Evolutionary conservation across 2,797 vertebrate genomes (phyloP).

Genomic region (Rhabdomys pumilio): DNA sequence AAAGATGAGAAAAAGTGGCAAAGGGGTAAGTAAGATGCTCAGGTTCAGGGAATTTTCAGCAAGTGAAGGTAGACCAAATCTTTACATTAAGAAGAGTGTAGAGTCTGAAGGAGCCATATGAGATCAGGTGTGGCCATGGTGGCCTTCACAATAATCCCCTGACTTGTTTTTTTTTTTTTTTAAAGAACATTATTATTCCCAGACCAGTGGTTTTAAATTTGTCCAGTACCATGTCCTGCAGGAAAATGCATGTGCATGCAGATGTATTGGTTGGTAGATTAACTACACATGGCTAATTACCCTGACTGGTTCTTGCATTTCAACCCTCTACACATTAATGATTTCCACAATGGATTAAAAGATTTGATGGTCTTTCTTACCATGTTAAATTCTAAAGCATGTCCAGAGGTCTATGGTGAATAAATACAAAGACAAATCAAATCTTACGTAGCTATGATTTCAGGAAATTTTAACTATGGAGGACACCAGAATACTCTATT

Average conservation of each 20-base stretch:
- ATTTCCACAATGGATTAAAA: neutral
- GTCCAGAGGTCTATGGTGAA: neutral
- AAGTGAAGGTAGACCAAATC: neutral
- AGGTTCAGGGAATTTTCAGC: neutral
- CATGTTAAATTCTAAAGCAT: neutral
- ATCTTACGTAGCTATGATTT: neutral
- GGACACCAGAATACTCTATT: neutral
- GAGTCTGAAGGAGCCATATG: neutral
- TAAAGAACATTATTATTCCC: neutral
- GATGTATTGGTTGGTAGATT: neutral
- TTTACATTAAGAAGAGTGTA: neutral
- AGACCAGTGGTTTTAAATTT: neutral
- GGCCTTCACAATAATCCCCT: neutral
- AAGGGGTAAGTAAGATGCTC: neutral
- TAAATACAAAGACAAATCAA: neutral
- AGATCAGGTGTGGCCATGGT: neutral
- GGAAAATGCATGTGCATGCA: neutral
- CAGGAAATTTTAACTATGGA: neutral
- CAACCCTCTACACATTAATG: neutral
- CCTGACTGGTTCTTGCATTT: neutral
- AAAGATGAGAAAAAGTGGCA: neutral
- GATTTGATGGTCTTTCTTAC: neutral
- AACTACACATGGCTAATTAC: neutral
- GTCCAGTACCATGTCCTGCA: neutral
- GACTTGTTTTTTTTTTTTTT: neutral